Evolutionary conservation across 1,140 invertebrate species (phyloP), one percentile per base, ranked within the genome.

Genomic region (Dendrolimus punctatus): DNA sequence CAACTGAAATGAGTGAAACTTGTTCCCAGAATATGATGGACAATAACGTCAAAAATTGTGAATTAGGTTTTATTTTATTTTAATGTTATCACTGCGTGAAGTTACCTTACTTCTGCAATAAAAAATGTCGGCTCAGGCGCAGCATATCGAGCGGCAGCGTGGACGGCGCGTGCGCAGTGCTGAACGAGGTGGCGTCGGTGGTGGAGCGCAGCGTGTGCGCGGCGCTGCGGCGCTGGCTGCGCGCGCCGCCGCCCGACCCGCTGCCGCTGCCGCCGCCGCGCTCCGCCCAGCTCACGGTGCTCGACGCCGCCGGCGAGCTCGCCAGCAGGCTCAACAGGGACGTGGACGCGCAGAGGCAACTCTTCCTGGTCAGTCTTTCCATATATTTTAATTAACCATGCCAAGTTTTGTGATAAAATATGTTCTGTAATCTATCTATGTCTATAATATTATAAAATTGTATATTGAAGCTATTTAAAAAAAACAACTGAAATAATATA

Each of bases 131-230:
- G n/a, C 9, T 7, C 65, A 83, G 77, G 9, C 92, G 98, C 55
- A 93, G 95, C 9, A 90, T 98, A 49, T 93, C 93, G 6, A 98
- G 94, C 71, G 94, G 94, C 65, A 99, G 94, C 75, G 91, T 99
- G 46, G 98, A 99, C 83, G 98, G 97, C 42, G 93, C 97, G 46
- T 99, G 98, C 89, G 97, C 97, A 39, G 96, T 99, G 66, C 92
- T 99, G 4, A 99, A 99, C 84, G 97, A 98, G 87, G 95, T 95
- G 2, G 94, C 93, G 68, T 91, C 94, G 2, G 91, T 96, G 46
- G 87, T 99, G 39, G 98, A 99, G 87, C 92, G 94, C 51, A 93
- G 95, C 64, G 96, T 96, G 76, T 91, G 93, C 9, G 91, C 90
- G 53, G 91, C 95, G 39, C 88, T 99, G 36, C 92, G 93, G 51